Percentiles rank a stretch among this genome's conserved stretches.
phyloP scores from a whole-genome alignment of 2,888 invertebrate genomes.

The Brachyopa scutellaris region DNA sequence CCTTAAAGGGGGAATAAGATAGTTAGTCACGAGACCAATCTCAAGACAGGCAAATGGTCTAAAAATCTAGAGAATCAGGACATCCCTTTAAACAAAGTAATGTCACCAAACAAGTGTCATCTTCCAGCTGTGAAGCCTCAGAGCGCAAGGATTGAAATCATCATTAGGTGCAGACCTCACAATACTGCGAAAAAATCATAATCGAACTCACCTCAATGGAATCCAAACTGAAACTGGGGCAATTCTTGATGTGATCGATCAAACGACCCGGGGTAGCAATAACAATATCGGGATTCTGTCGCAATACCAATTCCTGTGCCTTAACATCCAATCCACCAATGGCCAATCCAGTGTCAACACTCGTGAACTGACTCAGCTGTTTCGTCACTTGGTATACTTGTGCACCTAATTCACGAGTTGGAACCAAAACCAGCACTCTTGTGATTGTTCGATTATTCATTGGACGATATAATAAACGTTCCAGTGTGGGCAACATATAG shows the following conservation, averaged over 20 bases:
- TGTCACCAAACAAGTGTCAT: slow-evolving; percentile 39
- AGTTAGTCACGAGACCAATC: neutral
- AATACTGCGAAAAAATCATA: neutral
- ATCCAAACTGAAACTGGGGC: slow-evolving; percentile 94
- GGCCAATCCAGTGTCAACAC: slow-evolving; percentile 90
- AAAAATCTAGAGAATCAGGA: slow-evolving; percentile 74
- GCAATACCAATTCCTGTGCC: slow-evolving; percentile 89
- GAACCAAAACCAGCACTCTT: slow-evolving; percentile 95
- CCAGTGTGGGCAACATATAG: slow-evolving; percentile 98
- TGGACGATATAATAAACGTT: slow-evolving; percentile 94
- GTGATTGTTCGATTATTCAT: slow-evolving; percentile 87
- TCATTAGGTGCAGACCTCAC: slow-evolving; percentile 74
- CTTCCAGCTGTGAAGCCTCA: slow-evolving; percentile 73
- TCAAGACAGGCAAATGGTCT: neutral
- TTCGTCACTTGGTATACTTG: slow-evolving; percentile 98
- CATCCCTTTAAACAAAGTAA: slow-evolving; percentile 70
- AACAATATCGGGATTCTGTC: slow-evolving; percentile 96
- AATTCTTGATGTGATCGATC: slow-evolving; percentile 98
- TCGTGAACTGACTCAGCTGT: slow-evolving; percentile 94
- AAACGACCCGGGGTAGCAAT: slow-evolving; percentile 99
- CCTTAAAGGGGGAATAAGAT: slow-evolving; percentile 74
- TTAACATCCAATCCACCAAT: slow-evolving; percentile 95
- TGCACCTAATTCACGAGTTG: slow-evolving; percentile 98
- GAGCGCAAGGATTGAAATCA: slow-evolving; percentile 82
- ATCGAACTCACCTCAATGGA: slow-evolving; percentile 89